Base-by-base conservation (phyloP, 1,140 invertebrate species). In the Acromyrmex heyeri region DNA sequence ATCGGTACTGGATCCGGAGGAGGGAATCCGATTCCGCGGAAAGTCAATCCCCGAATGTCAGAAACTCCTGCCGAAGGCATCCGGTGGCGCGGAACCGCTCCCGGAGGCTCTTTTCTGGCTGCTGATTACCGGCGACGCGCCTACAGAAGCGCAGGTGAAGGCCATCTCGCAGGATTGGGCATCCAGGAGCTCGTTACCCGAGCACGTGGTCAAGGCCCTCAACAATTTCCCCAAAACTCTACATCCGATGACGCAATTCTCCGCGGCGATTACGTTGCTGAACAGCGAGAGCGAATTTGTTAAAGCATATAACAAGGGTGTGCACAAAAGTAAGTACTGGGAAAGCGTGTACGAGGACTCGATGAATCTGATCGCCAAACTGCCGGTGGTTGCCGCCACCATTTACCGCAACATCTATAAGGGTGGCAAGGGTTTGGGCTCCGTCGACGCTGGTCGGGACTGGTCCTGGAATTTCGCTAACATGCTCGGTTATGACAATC, bases 81-180 rank as follows among this genome's bases (percentile, higher is more conserved):
- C 96, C 53, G 98, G 98, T 30, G 98, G 99, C 48, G 95, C 96
- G 21, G 98, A 99, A 93, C 99, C 99, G 1, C 96, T 99, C 27
- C 99, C 99, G 7, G 99, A 99, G 95, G 99, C 98, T 95, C 96
- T 99, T 0, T 99, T 99, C 96, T 99, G 99, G 99, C 96, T 99
- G 10, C 96, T 99, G 75, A 96, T 98, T 73, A 99, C 99, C 85
- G 99, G 99, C 8, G 98, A 99, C 62, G 96, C 99, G 62, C 99
- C 99, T 67, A 98, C 96, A 87, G 96, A 98, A 7, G 96, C 97
- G 59, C 98, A 99, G 95, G 97, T 97, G 1, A 97, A 98, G 92
- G 96, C 97, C 57, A 91, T 99, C 12, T 99, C 98, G 24, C 97
- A 97, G 94, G 98, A 99, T 94, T 99, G 98, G 98, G 98, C 99